These are phyloP conservation scores for Stenchaetothrips biformis DNA, from an alignment of 2,888 invertebrate species.

Conservation along the genomic window DNA sequence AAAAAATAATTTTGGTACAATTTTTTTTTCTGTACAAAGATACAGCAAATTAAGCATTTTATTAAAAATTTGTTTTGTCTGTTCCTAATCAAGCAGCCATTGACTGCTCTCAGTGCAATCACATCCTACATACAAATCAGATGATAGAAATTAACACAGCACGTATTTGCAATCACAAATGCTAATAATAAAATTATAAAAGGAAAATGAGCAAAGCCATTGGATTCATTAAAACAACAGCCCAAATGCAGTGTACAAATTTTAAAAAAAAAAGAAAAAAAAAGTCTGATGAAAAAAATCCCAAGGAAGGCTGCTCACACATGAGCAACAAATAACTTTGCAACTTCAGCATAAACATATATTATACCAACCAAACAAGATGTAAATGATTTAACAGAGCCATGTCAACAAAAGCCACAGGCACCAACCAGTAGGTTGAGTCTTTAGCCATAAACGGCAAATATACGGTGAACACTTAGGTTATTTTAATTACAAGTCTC, in stretches of 20 bases:
- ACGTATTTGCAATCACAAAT: constrained; percentile 16
- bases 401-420: background rate
- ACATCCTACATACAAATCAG: constrained; percentile 10
- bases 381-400: background rate
- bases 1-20: constrained; percentile 25
- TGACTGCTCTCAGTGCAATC: constrained; percentile 5
- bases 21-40: constrained; percentile 2
- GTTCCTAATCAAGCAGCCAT: background rate
- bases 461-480: background rate
- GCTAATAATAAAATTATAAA: background rate
- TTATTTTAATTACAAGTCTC: background rate
- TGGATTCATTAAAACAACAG: constrained; percentile 3
- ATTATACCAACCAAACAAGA: background rate
- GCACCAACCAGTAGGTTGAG: background rate
- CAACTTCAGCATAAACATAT: background rate
- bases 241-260: constrained; percentile 14
- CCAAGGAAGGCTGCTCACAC: background rate
- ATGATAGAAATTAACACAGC: constrained; percentile 25
- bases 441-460: background rate
- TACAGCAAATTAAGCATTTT: constrained; percentile 18
- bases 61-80: constrained; percentile 1
- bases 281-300: background rate
- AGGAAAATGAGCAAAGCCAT: constrained; percentile 11
- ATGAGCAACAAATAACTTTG: background rate
- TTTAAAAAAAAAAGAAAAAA: background rate